Conservation (phyloP, 2,113 vertebrate species). For the Podiceps cristatus region DNA sequence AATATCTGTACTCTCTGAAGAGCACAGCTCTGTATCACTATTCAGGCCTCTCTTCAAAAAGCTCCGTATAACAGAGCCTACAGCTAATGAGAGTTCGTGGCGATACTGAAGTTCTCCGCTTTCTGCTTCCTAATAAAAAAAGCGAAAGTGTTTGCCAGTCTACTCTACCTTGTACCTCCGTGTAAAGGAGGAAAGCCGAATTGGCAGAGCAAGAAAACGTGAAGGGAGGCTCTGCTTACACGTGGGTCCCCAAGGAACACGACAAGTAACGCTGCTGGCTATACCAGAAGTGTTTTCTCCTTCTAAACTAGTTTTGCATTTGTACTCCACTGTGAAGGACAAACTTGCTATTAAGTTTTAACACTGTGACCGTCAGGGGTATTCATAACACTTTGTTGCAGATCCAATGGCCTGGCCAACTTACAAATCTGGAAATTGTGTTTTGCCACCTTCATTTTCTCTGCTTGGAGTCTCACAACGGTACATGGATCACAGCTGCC, state of each 20-base stretch:
- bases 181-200: neutral
- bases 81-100: neutral
- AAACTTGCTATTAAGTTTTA: neutral
- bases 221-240: neutral
- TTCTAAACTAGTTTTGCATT: neutral
- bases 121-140: slow-evolving; percentile 30
- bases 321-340: neutral
- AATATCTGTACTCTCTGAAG: neutral
- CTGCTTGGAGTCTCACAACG: neutral
- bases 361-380: neutral
- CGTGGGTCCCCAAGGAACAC: neutral
- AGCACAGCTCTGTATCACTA: neutral
- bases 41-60: neutral
- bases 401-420: neutral
- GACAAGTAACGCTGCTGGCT: neutral
- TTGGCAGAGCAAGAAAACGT: neutral
- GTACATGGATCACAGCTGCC: neutral
- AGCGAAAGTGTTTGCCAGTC: neutral
- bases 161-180: neutral
- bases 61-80: neutral
- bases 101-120: neutral
- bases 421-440: neutral
- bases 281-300: neutral
- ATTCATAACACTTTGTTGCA: neutral
- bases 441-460: neutral